phyloP scores from a whole-genome alignment of 2,888 invertebrate genomes.

The Nezara viridula region DNA sequence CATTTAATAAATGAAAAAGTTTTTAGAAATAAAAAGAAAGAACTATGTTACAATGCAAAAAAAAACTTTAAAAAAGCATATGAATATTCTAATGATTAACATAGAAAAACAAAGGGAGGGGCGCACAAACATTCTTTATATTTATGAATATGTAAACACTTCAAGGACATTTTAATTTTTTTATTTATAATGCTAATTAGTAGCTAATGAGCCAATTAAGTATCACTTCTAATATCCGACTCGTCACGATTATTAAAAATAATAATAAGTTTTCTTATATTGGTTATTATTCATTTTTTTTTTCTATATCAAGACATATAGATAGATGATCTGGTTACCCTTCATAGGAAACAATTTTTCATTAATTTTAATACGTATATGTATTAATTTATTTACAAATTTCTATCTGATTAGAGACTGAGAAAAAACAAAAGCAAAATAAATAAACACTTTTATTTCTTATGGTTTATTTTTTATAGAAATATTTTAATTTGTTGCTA shows the following conservation, averaged over 20 bases:
- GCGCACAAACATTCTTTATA: not conserved
- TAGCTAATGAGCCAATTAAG: not conserved
- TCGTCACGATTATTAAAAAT: not conserved
- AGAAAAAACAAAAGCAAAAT: not conserved
- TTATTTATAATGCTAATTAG: not conserved
- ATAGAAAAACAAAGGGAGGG: not conserved
- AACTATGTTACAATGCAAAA: not conserved
- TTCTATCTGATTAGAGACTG: slow-evolving; percentile 63
- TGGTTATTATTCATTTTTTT: not conserved
- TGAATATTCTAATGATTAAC: not conserved
- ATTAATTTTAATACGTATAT: not conserved
- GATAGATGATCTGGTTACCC: not conserved
- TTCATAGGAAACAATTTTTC: not conserved
- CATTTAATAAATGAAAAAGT: not conserved
- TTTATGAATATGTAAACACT: not conserved
- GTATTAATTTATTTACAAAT: slow-evolving; percentile 48
- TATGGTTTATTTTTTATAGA: slow-evolving; percentile 10
- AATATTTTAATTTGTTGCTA: slow-evolving; percentile 52
- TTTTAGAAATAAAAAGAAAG: not conserved
- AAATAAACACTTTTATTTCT: slow-evolving; percentile 1
- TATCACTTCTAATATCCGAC: not conserved
- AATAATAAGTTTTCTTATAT: not conserved
- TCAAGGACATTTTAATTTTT: not conserved
- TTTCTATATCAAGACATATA: not conserved
- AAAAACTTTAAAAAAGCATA: not conserved